phyloP scores from a whole-genome alignment of 1,140 invertebrate species.

The Zaprionus gabonicus region DNA sequence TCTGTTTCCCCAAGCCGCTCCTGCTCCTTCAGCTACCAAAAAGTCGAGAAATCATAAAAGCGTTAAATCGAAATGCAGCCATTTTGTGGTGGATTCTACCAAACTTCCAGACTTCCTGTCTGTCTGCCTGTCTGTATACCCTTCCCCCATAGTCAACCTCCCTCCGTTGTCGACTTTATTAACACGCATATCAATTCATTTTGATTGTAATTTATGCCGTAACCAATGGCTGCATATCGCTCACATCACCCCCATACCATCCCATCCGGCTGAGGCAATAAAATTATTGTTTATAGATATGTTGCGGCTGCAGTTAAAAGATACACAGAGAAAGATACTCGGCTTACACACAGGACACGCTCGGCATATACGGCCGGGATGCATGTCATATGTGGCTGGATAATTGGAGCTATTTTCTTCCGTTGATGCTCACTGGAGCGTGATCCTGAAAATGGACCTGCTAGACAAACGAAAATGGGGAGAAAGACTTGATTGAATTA shows the following conservation, averaged over 20 bases:
- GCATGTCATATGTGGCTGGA: slow-evolving; percentile 54
- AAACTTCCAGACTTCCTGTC: slow-evolving; percentile 66
- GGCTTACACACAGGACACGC: slow-evolving; percentile 4
- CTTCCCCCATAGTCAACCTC: not conserved
- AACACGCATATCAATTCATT: slow-evolving; percentile 83
- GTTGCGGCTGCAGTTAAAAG: slow-evolving; percentile 76
- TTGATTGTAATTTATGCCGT: slow-evolving; percentile 82
- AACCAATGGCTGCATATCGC: slow-evolving; percentile 80
- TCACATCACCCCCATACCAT: slow-evolving; percentile 66
- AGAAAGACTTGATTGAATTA: not conserved
- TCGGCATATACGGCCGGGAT: slow-evolving; percentile 31
- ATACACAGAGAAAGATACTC: slow-evolving; percentile 37
- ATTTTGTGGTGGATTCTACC: slow-evolving; percentile 72
- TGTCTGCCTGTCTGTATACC: slow-evolving; percentile 11
- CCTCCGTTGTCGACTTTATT: slow-evolving; percentile 58
- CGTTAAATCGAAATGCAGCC: slow-evolving; percentile 79
- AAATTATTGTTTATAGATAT: slow-evolving; percentile 80
- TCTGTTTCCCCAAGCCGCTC: not conserved
- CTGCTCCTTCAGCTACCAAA: slow-evolving; percentile 10
- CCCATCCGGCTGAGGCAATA: slow-evolving; percentile 50
- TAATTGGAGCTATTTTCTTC: slow-evolving; percentile 56
- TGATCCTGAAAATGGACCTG: slow-evolving; percentile 43
- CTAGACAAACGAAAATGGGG: not conserved
- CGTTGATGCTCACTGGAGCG: slow-evolving; percentile 48
- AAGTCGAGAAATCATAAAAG: slow-evolving; percentile 81